phyloP scores from a whole-genome alignment of 2,113 vertebrate genomes.

The Charadrius vociferus region DNA sequence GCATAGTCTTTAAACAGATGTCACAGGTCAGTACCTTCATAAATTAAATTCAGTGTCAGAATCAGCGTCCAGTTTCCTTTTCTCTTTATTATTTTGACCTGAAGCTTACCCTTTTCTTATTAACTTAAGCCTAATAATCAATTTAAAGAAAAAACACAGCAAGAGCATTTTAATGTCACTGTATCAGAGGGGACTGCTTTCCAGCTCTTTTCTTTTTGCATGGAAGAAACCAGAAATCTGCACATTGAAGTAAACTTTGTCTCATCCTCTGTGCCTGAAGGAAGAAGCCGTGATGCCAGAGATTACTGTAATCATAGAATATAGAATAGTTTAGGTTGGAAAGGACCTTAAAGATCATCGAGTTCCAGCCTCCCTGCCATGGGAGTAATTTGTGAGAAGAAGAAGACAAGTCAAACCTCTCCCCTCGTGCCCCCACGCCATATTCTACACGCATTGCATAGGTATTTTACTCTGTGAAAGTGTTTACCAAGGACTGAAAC shows the following conservation, averaged over 20 bases:
- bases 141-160: background rate
- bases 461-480: background rate
- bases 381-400: background rate
- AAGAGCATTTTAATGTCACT: background rate
- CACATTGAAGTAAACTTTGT: background rate
- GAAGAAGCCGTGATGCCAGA: background rate
- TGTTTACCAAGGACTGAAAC: background rate
- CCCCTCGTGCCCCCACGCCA: rapidly evolving
- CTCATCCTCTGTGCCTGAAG: background rate
- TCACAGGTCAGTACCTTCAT: slow-evolving; percentile 34
- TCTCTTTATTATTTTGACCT: slow-evolving; percentile 39
- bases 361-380: too few species aligned
- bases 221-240: background rate
- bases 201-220: background rate
- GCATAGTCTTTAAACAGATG: background rate
- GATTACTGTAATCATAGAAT: background rate
- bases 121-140: background rate
- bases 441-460: rapidly evolving
- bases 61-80: slow-evolving; percentile 21
- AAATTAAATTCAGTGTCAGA: slow-evolving; percentile 44
- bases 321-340: too few species aligned
- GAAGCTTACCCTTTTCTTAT: slow-evolving; percentile 4
- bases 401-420: background rate
- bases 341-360: too few species aligned
- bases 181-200: background rate